phyloP scores from a whole-genome alignment of 2,888 invertebrate genomes.

The Lagria hirta region DNA sequence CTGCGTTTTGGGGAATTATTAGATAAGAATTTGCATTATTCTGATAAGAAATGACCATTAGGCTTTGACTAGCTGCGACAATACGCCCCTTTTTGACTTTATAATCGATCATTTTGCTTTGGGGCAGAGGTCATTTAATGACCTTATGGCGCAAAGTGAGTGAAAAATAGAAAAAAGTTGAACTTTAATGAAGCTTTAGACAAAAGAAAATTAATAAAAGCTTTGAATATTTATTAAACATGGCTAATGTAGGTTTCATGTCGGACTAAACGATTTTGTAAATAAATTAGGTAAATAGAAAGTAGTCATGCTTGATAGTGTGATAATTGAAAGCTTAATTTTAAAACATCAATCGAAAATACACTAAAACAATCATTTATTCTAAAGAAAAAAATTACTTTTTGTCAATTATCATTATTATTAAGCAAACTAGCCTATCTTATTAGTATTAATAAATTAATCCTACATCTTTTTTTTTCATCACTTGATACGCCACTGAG shows the following conservation, averaged over 20 bases:
- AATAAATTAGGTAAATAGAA: conserved; percentile 4
- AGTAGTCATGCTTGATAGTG: conserved; percentile 8
- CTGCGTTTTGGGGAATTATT: conserved; percentile 43
- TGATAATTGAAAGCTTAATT: conserved; percentile 4
- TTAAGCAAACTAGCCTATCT: too few species aligned
- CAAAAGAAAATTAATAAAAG: conserved; percentile 13
- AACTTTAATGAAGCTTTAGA: background rate
- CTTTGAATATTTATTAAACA: conserved; percentile 11
- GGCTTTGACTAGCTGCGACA: conserved; percentile 37
- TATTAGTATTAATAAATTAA: too few species aligned
- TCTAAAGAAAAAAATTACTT: too few species aligned
- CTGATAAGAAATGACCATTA: conserved; percentile 46
- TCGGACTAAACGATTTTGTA: conserved; percentile 1
- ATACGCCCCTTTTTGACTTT: conserved; percentile 28
- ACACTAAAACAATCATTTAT: too few species aligned
- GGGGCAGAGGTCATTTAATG: conserved; percentile 35
- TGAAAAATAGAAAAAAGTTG: background rate
- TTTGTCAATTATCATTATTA: too few species aligned
- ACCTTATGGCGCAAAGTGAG: conserved; percentile 19
- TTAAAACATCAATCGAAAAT: too few species aligned
- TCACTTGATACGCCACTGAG: too few species aligned
- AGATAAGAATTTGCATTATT: conserved; percentile 48
- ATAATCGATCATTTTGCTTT: conserved; percentile 40
- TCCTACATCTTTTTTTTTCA: too few species aligned
- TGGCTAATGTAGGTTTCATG: conserved; percentile 15